A percentile compares a stretch with the other conserved stretches of the same genome.
Conservation (phyloP, 2,888 invertebrate species). For the Calephelis perditalis region DNA sequence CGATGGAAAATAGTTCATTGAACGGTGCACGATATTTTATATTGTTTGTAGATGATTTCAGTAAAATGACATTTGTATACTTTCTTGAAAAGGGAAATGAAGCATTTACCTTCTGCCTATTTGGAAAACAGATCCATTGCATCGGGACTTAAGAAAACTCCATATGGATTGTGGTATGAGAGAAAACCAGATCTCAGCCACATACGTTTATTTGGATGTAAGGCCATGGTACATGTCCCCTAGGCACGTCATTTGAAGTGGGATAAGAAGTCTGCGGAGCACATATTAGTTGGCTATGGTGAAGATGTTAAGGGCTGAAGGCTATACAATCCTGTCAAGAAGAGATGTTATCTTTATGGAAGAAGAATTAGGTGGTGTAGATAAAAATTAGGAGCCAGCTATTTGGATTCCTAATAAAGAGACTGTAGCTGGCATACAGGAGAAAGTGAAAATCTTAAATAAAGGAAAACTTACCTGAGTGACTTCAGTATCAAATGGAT, state of each 20-base stretch:
- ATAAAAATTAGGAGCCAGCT: too few species aligned
- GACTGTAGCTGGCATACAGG: too few species aligned
- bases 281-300: conserved; percentile 13
- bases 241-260: too few species aligned
- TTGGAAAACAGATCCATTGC: too few species aligned
- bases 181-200: too few species aligned
- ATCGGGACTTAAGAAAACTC: too few species aligned
- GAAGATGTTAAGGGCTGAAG: conserved; percentile 12
- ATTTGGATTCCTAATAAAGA: too few species aligned
- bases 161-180: too few species aligned
- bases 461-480: not conserved
- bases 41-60: conserved; percentile 16
- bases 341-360: conserved; percentile 1
- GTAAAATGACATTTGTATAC: conserved; percentile 19
- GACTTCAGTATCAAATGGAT: not conserved
- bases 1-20: conserved; percentile 16
- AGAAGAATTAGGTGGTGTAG: too few species aligned
- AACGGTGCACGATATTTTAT: conserved; percentile 14
- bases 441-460: not conserved
- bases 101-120: conserved; percentile 9
- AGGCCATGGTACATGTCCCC: too few species aligned
- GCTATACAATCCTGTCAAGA: conserved; percentile 12
- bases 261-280: not conserved
- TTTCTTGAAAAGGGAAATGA: conserved; percentile 18
- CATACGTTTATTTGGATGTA: too few species aligned